Evolutionary conservation across 1,140 invertebrate genomes (phyloP).

Genomic region (Cydia fagiglandana): DNA sequence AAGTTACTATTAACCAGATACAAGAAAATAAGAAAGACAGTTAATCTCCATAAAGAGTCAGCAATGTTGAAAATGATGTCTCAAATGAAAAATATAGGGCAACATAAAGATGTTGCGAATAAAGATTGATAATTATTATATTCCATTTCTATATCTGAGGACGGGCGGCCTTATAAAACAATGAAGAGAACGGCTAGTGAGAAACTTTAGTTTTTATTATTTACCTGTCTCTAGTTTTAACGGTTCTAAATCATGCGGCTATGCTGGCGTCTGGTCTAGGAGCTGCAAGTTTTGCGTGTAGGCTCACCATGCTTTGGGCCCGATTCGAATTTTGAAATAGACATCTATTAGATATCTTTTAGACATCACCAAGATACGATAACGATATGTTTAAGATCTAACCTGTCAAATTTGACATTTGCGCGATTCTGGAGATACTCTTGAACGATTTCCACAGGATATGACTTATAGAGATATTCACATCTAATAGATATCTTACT

Average conservation of each 20-base stretch:
- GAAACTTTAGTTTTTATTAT: not conserved
- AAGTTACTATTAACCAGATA: slow-evolving; percentile 39
- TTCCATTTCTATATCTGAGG: not conserved
- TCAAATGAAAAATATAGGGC: too few relatives aligned
- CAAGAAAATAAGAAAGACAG: not conserved
- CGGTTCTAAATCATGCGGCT: slow-evolving; percentile 64
- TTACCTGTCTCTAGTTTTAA: slow-evolving; percentile 45
- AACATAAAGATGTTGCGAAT: too few relatives aligned
- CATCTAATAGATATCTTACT: too few relatives aligned
- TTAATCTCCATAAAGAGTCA: not conserved
- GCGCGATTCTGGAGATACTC: too few relatives aligned
- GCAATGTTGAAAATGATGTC: too few relatives aligned
- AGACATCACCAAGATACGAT: too few relatives aligned
- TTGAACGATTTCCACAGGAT: too few relatives aligned
- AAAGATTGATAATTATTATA: not conserved
- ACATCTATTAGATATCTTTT: too few relatives aligned
- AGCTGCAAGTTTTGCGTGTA: slow-evolving; percentile 45
- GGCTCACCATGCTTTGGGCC: not conserved
- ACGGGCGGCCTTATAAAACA: not conserved
- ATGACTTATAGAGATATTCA: too few relatives aligned
- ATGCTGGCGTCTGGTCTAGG: slow-evolving; percentile 59
- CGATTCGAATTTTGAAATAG: too few relatives aligned
- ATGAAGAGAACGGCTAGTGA: not conserved
- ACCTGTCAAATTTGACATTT: too few relatives aligned
- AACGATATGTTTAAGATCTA: too few relatives aligned